Conservation (phyloP, 2,797 vertebrate species). For the Poeciliopsis turneri region DNA sequence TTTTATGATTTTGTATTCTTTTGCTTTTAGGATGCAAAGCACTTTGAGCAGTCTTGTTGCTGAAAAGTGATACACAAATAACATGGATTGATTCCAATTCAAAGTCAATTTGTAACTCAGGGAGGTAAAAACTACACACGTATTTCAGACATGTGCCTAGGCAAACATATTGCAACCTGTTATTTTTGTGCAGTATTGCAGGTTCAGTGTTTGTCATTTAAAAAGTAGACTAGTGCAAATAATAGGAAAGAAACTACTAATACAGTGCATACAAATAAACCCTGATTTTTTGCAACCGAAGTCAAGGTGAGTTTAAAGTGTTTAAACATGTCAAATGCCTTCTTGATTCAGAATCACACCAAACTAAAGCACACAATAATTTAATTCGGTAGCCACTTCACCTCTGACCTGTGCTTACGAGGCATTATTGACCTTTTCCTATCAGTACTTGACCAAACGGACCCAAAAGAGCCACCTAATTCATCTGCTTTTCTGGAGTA, state of each 20-base stretch:
- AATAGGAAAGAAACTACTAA: neutral
- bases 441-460: conserved; percentile 1
- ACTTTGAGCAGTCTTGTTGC: no score
- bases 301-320: neutral
- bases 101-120: neutral
- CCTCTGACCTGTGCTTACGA: conserved; percentile 1
- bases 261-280: neutral
- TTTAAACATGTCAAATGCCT: neutral
- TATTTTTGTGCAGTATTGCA: neutral
- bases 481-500: neutral
- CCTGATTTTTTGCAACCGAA: neutral
- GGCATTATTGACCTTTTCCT: conserved; percentile 7
- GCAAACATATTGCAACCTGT: neutral
- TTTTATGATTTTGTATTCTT: no score
- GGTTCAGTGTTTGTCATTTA: neutral
- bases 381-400: neutral
- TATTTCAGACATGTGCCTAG: neutral
- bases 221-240: neutral
- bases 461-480: neutral
- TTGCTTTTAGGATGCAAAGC: no score
- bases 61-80: no score
- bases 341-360: neutral
- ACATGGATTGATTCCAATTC: no score
- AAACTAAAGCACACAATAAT: neutral
- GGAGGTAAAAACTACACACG: neutral